A percentile compares a stretch with the other conserved stretches of the same genome.
phyloP scores from a whole-genome alignment of 1,140 invertebrate species.

The Lepidurus packardi region DNA sequence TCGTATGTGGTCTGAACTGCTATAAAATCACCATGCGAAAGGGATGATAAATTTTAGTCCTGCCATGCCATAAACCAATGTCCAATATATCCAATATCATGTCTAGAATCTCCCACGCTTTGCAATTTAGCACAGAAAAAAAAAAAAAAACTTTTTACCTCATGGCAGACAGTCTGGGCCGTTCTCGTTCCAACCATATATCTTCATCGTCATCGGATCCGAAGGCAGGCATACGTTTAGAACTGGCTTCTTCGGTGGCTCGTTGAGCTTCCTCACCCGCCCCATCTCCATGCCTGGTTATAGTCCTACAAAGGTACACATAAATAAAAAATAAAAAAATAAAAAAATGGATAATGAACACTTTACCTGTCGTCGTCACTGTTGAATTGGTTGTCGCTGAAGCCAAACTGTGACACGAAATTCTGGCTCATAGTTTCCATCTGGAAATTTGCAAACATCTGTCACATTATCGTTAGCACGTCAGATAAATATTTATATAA shows the following conservation, averaged over 20 bases:
- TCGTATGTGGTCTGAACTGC: conserved; percentile 4
- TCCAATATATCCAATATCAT: no score
- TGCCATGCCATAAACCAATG: not conserved
- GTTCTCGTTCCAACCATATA: not conserved
- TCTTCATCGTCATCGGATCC: not conserved
- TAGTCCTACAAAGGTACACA: not conserved
- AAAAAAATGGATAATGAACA: not conserved
- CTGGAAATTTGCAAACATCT: conserved; percentile 57
- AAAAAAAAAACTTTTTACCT: not conserved
- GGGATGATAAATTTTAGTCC: not conserved
- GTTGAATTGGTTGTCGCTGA: conserved; percentile 60
- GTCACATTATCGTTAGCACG: conserved; percentile 38
- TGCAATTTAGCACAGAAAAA: no score
- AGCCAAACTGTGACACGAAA: conserved; percentile 59
- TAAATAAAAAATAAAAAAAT: no score
- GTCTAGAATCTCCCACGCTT: no score
- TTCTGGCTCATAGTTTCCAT: conserved; percentile 55
- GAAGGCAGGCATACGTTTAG: not conserved
- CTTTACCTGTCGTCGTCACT: conserved; percentile 52
- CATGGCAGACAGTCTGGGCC: conserved; percentile 11
- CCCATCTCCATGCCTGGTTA: not conserved
- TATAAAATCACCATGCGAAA: not conserved
- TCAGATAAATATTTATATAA: not conserved
- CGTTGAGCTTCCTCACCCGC: not conserved
- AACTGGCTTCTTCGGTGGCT: not conserved